Base-by-base conservation (phyloP, 2,797 vertebrate genomes). In the Phrynocephalus guinanensis region DNA sequence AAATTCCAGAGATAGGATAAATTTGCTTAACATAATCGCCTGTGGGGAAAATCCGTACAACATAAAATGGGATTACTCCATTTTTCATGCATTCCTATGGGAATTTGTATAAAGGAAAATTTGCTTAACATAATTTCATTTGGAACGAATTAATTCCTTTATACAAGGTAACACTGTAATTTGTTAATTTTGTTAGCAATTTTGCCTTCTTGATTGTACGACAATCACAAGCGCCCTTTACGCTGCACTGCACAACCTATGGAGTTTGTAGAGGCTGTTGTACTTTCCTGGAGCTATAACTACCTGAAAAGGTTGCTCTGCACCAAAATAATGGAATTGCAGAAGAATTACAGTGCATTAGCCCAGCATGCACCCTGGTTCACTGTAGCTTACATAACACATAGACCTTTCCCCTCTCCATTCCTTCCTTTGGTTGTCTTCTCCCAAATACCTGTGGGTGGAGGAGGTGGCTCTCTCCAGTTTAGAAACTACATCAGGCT, bases 341-440 rank as follows among this genome's bases (percentile, higher is more conserved):
- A 86, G 85, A 87, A 86, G 90, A 91, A 92, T 87, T 38, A 50
- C 11, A 87, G 88, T 84, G 86, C 85, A 76, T 80, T 91, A 85
- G 80, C 15, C 1, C 87, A 91, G 79, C 80, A 0, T 84, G 88
- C 83, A 87, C 81, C 56, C 81, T 2, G 9, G 52, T 7, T 38
- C n/a, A 81, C 28, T 91, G 86, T 66, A 30, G 67, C 68, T 94
- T 88, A 87, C 26, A 44, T 82, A 83, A 90, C 30, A 52, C 38
- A 1, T n/a, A 70, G 16, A 30, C 50, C 72, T 28, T 28, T 92
- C 86, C 73, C 77, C 44, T 91, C 86, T 73, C 8, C 81, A 8
- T 68, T 75, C 72, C 22, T 73, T 85, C 88, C 56, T 76, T 70
- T 78, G 79, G 67, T 50, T 83, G 2, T 56, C 48, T 67, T 24